phyloP scores from a whole-genome alignment of 2,888 invertebrate genomes.

The Ryuthela nishihirai region DNA sequence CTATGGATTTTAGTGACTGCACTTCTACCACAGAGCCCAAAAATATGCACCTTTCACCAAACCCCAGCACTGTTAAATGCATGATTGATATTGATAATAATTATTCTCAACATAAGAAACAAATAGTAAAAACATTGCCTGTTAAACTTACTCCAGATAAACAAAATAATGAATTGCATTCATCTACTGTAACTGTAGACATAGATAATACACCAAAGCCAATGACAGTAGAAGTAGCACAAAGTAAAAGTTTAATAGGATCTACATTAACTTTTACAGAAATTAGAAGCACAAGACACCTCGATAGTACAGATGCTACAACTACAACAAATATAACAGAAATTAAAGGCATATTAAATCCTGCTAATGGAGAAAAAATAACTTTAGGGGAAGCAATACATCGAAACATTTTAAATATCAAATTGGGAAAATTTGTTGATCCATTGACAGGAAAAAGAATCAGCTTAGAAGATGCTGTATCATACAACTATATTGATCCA shows the following conservation, averaged over 20 bases:
- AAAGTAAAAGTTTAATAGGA: slow-evolving; percentile 27
- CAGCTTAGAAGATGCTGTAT: slow-evolving; percentile 48
- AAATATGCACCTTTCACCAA: too few relatives aligned
- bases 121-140: too few relatives aligned
- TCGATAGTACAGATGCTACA: slow-evolving; percentile 52
- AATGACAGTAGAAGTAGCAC: neutral
- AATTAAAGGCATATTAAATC: slow-evolving; percentile 63
- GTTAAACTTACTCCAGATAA: too few relatives aligned
- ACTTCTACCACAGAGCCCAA: neutral
- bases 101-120: too few relatives aligned
- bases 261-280: slow-evolving; percentile 62
- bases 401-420: slow-evolving; percentile 61
- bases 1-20: neutral
- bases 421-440: slow-evolving; percentile 65
- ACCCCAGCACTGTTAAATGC: too few relatives aligned
- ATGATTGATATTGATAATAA: too few relatives aligned
- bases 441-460: slow-evolving; percentile 53
- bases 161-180: too few relatives aligned
- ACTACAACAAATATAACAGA: slow-evolving; percentile 48
- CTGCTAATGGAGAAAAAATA: slow-evolving; percentile 61
- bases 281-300: slow-evolving; percentile 66
- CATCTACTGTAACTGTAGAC: neutral
- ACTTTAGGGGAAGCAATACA: slow-evolving; percentile 74
- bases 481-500: slow-evolving; percentile 67
- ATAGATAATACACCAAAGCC: neutral